Percentiles rank a stretch among this genome's conserved stretches.
Conservation (phyloP, 1,140 invertebrate species). For the Globodera ellingtonae region DNA sequence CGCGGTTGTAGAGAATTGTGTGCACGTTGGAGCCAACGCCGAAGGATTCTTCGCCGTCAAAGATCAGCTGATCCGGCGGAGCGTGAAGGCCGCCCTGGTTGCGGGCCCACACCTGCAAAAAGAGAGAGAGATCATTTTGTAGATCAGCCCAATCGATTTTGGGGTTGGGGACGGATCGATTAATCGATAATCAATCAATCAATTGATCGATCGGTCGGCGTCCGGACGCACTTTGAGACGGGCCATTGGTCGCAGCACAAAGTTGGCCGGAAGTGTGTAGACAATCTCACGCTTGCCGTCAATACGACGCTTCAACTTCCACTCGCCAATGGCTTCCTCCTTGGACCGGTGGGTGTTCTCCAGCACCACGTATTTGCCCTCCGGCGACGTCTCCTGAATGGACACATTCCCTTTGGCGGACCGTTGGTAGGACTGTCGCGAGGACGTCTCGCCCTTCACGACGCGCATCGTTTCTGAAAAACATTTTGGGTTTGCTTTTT, state of each 20-base stretch:
- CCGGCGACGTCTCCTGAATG: slow-evolving; percentile 65
- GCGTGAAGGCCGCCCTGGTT: slow-evolving; percentile 60
- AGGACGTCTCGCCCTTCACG: slow-evolving; percentile 69
- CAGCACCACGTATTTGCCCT: slow-evolving; percentile 62
- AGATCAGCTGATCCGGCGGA: slow-evolving; percentile 61
- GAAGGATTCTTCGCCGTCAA: slow-evolving; percentile 63
- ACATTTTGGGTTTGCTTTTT: neutral
- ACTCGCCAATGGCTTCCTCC: slow-evolving; percentile 61
- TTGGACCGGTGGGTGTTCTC: slow-evolving; percentile 64
- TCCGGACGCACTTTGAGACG: slow-evolving; percentile 53
- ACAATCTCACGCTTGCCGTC: slow-evolving; percentile 63
- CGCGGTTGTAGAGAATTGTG: slow-evolving; percentile 63
- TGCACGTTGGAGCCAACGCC: slow-evolving; percentile 63
- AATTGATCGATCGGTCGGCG: neutral
- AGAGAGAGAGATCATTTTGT: neutral
- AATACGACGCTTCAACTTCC: slow-evolving; percentile 62
- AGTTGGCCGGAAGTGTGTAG: slow-evolving; percentile 60
- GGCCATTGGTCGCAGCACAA: slow-evolving; percentile 53
- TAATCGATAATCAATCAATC: neutral
- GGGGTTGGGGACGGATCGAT: neutral
- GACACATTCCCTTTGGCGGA: slow-evolving; percentile 67
- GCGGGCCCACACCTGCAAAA: slow-evolving; percentile 55
- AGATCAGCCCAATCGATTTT: neutral
- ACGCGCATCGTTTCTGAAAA: slow-evolving; percentile 62
- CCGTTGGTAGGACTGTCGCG: slow-evolving; percentile 69